Percentiles rank a stretch among this genome's conserved stretches.
These are phyloP conservation scores for Pelochelys cantorii DNA, from an alignment of 2,797 vertebrate genomes.

Conservation along the genomic window DNA sequence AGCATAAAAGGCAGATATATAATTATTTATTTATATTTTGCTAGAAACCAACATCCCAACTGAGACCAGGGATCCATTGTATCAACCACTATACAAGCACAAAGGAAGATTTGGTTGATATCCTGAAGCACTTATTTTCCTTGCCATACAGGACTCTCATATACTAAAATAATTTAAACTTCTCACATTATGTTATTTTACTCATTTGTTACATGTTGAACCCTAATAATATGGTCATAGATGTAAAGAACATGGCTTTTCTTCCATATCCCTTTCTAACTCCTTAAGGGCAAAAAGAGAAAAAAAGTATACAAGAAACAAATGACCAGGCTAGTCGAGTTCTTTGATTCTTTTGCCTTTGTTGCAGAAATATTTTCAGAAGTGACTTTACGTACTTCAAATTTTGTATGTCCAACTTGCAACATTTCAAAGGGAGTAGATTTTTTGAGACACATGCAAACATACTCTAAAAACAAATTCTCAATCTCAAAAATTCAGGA, in stretches of 20 bases:
- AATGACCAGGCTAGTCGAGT: background rate
- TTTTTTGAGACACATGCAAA: background rate
- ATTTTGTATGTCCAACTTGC: background rate
- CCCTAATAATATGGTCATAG: background rate
- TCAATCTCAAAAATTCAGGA: background rate
- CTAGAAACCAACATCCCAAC: background rate
- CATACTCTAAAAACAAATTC: background rate
- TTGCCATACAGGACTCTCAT: background rate
- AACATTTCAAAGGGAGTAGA: rapidly evolving
- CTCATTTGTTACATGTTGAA: background rate
- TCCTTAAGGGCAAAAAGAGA: background rate
- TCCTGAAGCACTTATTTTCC: constrained; percentile 1
- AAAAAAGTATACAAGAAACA: background rate
- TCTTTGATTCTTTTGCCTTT: background rate
- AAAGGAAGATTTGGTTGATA: background rate
- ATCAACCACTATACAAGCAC: background rate
- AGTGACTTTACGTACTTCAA: background rate
- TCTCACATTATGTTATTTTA: background rate
- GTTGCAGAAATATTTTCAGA: background rate
- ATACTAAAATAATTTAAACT: background rate
- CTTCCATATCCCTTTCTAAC: background rate
- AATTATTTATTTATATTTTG: background rate
- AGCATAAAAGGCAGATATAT: background rate
- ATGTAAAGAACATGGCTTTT: background rate
- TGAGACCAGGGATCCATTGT: background rate